These are phyloP conservation scores for Cantharis flavilabris DNA, from an alignment of 2,888 invertebrate species.

Conservation along the genomic window DNA sequence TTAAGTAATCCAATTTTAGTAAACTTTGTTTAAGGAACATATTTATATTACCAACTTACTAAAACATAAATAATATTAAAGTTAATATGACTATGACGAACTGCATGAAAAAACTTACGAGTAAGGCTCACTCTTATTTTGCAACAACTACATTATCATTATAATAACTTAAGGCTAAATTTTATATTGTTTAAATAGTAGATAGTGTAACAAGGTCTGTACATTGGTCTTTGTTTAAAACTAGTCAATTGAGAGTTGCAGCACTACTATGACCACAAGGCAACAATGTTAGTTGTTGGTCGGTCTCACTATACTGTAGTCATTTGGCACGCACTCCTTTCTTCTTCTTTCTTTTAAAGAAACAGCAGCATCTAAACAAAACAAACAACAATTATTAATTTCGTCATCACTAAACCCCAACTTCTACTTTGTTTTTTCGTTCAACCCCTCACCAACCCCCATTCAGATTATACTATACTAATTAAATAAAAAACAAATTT, in stretches of 20 bases:
- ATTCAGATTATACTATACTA: too few species aligned
- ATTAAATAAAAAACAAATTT: neutral
- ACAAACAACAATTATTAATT: neutral
- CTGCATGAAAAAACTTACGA: slow-evolving; percentile 42
- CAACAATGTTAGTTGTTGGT: slow-evolving; percentile 56
- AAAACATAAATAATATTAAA: slow-evolving; percentile 24
- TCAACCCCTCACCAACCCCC: too few species aligned
- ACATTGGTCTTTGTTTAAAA: slow-evolving; percentile 50
- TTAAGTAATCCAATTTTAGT: neutral
- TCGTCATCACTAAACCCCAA: neutral
- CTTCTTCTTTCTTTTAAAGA: slow-evolving; percentile 99
- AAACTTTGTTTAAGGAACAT: slow-evolving; percentile 21
- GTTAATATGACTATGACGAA: slow-evolving; percentile 32
- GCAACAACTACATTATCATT: slow-evolving; percentile 52
- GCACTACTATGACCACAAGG: slow-evolving; percentile 56
- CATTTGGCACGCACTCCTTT: slow-evolving; percentile 64
- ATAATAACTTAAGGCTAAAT: slow-evolving; percentile 53
- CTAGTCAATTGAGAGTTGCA: slow-evolving; percentile 48
- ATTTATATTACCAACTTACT: slow-evolving; percentile 35
- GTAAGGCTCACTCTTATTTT: slow-evolving; percentile 51
- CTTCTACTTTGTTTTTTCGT: too few species aligned
- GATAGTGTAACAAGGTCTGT: slow-evolving; percentile 50
- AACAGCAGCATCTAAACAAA: slow-evolving; percentile 91
- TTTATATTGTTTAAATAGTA: slow-evolving; percentile 53
- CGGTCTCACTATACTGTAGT: slow-evolving; percentile 57